Base-by-base conservation (phyloP, 1,140 invertebrate genomes). In the Brachionus rubens region DNA sequence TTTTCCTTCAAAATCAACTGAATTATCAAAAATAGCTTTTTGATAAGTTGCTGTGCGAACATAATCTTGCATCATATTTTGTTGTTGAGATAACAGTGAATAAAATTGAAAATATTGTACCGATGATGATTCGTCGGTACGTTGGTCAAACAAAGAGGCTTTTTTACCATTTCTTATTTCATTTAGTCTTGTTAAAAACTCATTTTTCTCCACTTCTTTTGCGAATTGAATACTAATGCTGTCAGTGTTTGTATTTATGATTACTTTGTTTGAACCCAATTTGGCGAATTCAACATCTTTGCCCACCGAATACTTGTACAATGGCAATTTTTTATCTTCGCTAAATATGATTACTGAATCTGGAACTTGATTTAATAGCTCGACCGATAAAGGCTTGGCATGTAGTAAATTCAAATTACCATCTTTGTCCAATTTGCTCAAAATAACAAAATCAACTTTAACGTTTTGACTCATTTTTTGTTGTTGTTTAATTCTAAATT, bases 21-120 rank as follows among this genome's bases (percentile, higher is more conserved):
- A 86, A 86, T 99, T 99, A 48, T 91, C 90, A 16, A 97, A 86
- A 84, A 99, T 97, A 54, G 96, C 95, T 80, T 92, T 89, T 84
- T 99, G 96, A 85, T 99, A 99, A 56, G 96, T 98, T 80, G 93
- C 94, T 26, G 96, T 99, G 78, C 96, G 87, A 54, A 99, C 93
- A 83, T 96, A 99, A 85, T 99, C 96, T 87, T 89, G 88, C 91
- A 99, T 94, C 96, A 99, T 99, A 82, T 99, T 99, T 86, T 99
- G 96, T 85, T 99, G 96, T 83, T 99, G 96, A 54, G 94, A 97
- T 70, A 99, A 86, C 86, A 97, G 98, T 70, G 96, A 94, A 86
- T 99, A 98, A 86, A 98, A 98, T 85, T 89, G 88, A 79, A 89
- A 98, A 88, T 98, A 98, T 83, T 98, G 95, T 83, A 92, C 91